Conservation (phyloP, 2,797 vertebrate genomes). For the Parotocinclus haroldoi region DNA sequence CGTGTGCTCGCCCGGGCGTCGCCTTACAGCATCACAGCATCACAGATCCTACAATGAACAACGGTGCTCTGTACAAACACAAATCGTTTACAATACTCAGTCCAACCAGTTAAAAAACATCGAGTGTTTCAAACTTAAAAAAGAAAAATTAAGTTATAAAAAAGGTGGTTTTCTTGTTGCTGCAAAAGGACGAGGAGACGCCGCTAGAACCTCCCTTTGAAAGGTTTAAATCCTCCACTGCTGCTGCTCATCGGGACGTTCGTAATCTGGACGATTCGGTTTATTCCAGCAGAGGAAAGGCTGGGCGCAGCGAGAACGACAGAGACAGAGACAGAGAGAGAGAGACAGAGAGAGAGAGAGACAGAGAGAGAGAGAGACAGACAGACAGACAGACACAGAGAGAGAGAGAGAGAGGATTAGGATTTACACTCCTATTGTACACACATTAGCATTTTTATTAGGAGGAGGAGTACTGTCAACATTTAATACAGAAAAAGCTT, state of each 20-base stretch:
- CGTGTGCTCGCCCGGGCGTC: slow-evolving; percentile 51
- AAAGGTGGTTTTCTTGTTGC: slow-evolving; percentile 60
- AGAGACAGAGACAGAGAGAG: no score
- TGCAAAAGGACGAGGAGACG: slow-evolving; percentile 37
- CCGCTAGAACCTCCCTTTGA: slow-evolving; percentile 88
- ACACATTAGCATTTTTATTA: no score
- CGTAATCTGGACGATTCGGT: slow-evolving; percentile 95
- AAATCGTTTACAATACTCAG: slow-evolving; percentile 46
- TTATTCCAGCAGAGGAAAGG: slow-evolving; percentile 87
- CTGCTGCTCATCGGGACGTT: slow-evolving; percentile 83
- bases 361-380: no score
- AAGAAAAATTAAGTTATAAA: slow-evolving; percentile 65
- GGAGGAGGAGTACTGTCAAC: no score
- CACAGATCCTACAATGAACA: slow-evolving; percentile 55
- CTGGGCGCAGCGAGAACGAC: no score
- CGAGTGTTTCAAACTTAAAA: slow-evolving; percentile 64
- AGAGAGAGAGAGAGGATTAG: neutral
- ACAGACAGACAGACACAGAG: no score
- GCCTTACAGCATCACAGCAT: slow-evolving; percentile 54
- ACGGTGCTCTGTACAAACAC: slow-evolving; percentile 63
- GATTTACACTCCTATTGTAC: no score
- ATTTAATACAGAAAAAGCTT: no score
- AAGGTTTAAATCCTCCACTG: slow-evolving; percentile 90
- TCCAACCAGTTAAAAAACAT: slow-evolving; percentile 60
- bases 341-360: no score